Conservation (phyloP, 2,888 invertebrate genomes). For the Teleiodes luculella region DNA sequence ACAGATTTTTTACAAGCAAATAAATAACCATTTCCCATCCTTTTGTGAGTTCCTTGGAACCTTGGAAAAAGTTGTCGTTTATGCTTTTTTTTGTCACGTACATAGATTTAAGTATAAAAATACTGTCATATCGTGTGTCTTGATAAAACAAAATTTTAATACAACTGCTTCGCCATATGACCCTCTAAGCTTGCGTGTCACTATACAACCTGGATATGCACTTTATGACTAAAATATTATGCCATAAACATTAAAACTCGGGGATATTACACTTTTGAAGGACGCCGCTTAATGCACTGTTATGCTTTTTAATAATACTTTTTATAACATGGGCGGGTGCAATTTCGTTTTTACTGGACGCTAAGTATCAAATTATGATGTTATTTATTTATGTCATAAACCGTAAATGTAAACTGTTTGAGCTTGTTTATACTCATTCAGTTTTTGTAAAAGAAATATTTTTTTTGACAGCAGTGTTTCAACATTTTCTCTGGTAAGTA, state of each 20-base stretch:
- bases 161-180: background rate
- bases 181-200: background rate
- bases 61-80: too few species aligned
- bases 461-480: too few species aligned
- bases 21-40: too few species aligned
- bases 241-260: background rate
- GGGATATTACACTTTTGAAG: background rate
- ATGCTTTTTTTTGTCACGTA: background rate
- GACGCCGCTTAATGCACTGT: background rate
- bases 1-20: too few species aligned
- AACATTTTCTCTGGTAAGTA: too few species aligned
- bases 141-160: background rate
- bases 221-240: background rate
- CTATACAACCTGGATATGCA: background rate
- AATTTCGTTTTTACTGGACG: background rate
- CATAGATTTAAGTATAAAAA: background rate
- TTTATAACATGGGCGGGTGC: background rate
- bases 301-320: background rate
- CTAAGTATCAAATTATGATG: too few species aligned
- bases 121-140: too few species aligned
- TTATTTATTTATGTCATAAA: too few species aligned
- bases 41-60: too few species aligned
- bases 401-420: too few species aligned
- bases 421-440: too few species aligned
- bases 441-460: too few species aligned